phyloP scores from a whole-genome alignment of 2,888 invertebrate species.

The Brachyptera risi region DNA sequence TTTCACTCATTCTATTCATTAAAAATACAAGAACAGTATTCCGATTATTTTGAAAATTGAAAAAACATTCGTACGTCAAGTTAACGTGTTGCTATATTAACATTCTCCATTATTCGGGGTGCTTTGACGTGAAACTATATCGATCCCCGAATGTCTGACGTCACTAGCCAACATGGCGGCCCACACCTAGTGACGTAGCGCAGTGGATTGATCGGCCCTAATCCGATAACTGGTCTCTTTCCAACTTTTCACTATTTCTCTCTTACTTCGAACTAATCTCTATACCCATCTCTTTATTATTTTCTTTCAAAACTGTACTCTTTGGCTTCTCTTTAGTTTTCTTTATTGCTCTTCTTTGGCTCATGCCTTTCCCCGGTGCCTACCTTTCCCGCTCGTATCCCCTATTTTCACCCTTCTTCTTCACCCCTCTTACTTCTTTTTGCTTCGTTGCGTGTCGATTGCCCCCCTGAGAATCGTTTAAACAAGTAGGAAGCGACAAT shows the following conservation, averaged over 20 bases:
- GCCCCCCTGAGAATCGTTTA: background rate
- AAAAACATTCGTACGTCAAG: background rate
- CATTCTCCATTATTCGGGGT: background rate
- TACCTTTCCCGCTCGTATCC: background rate
- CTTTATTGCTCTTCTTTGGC: conserved; percentile 18
- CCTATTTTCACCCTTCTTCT: background rate
- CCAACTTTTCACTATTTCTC: conserved; percentile 8
- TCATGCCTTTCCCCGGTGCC: background rate
- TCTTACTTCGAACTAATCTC: background rate
- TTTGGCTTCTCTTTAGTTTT: conserved; percentile 34
- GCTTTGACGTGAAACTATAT: conserved; percentile 29
- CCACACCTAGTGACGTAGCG: conserved; percentile 46
- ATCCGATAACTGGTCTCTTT: conserved; percentile 22
- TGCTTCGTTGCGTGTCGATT: background rate
- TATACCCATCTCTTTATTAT: background rate
- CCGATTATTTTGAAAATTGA: too few relatives aligned
- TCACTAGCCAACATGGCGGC: conserved; percentile 49
- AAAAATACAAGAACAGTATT: too few relatives aligned
- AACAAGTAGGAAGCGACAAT: conserved; percentile 3
- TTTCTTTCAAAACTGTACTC: background rate
- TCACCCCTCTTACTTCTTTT: background rate
- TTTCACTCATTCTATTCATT: too few relatives aligned
- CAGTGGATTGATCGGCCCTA: conserved; percentile 25
- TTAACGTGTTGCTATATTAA: background rate
- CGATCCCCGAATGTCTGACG: conserved; percentile 48